Percentiles rank a stretch among this genome's conserved stretches.
phyloP scores from a whole-genome alignment of 2,888 invertebrate species.

The Sinhomidia bicolor region DNA sequence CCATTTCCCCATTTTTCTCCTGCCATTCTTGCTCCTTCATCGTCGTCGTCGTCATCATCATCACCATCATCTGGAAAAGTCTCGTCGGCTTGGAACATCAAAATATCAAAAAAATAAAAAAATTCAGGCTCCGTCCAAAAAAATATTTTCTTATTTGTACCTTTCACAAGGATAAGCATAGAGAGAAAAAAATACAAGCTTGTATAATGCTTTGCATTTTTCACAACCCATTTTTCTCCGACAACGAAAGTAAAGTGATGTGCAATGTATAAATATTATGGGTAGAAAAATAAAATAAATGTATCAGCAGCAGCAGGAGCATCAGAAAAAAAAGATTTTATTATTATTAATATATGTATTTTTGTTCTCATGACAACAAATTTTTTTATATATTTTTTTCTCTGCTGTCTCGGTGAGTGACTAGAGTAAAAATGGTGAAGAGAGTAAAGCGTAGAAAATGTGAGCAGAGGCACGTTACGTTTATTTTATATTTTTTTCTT shows the following conservation, averaged over 20 bases:
- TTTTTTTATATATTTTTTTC: background rate
- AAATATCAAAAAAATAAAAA: no score
- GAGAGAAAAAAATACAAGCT: no score
- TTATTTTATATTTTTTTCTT: constrained; percentile 36
- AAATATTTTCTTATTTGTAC: constrained; percentile 33
- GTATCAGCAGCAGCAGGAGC: no score
- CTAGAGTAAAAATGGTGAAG: background rate
- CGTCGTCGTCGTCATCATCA: background rate
- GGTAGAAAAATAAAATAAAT: background rate
- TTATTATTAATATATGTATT: background rate
- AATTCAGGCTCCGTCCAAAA: background rate
- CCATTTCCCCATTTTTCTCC: constrained; percentile 69
- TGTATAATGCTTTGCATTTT: constrained; percentile 33
- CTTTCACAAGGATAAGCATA: no score
- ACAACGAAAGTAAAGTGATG: background rate
- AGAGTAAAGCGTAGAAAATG: background rate
- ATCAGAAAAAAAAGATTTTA: background rate
- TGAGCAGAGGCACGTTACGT: constrained; percentile 17
- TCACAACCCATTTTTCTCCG: constrained; percentile 14
- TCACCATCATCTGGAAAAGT: no score
- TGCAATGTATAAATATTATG: constrained; percentile 23
- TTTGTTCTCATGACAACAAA: constrained; percentile 41
- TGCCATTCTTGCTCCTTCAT: constrained; percentile 37
- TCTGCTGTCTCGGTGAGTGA: background rate
- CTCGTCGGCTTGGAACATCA: background rate